A percentile compares a stretch with the other conserved stretches of the same genome.
Conservation (phyloP, 2,113 vertebrate species). For the Malaclemys terrapin region DNA sequence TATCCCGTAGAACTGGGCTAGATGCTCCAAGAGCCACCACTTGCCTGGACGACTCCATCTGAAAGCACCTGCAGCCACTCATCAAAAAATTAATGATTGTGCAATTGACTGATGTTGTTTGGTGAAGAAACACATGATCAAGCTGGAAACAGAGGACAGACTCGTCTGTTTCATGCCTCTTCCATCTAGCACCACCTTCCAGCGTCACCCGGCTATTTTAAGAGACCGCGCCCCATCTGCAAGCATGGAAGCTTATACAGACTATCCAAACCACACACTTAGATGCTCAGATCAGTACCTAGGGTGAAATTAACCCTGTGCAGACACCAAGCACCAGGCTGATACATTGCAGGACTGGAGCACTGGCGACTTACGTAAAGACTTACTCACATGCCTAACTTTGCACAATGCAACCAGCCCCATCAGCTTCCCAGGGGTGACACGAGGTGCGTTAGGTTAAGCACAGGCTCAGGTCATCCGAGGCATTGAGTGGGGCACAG, state of each 20-base stretch:
- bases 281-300: fast-evolving
- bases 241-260: neutral
- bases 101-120: neutral
- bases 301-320: fast-evolving
- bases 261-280: neutral
- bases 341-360: too few species aligned
- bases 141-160: neutral
- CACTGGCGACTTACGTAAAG: too few species aligned
- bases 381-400: fast-evolving
- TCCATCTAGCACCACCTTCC: neutral
- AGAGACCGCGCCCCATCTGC: neutral
- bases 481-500: neutral
- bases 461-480: neutral
- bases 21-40: fast-evolving
- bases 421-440: fast-evolving
- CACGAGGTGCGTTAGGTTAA: fast-evolving
- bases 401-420: neutral
- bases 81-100: neutral
- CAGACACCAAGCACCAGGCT: fast-evolving
- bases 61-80: constrained; percentile 61
- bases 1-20: neutral
- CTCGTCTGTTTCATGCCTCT: neutral
- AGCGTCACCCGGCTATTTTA: neutral
- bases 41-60: neutral
- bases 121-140: constrained; percentile 1